Base-by-base conservation (phyloP, 1,140 invertebrate species). In the Drosophila parabipectinata region DNA sequence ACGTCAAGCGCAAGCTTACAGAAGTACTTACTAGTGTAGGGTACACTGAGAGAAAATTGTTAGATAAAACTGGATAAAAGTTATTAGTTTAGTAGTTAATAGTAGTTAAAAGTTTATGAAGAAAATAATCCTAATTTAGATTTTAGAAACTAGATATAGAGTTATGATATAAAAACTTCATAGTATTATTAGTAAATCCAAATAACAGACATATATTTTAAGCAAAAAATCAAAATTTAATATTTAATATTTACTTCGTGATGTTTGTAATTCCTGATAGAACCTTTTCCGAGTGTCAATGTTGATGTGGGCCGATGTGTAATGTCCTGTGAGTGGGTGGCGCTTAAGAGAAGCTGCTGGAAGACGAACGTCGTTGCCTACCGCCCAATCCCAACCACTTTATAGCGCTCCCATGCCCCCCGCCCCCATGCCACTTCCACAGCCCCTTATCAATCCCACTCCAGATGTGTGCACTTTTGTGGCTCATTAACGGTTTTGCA, bases 401-500 rank as follows among this genome's bases (percentile, higher is more conserved):
- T 37, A 3, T 10, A 6, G 18, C 24, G 21, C 10, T 21, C 28
- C n/a, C 48, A 15, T 15, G 4, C 24, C 18, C 51, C 8, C 15
- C 15, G 15, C 15, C 15, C 15, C 39, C 5, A 6, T 28, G 6
- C 26, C 34, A 41, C 28, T 41, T 39, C 53, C 53, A 6, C 14
- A 30, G 41, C 53, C 12, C 56, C 71, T 69, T 59, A 69, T 73
- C 75, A 64, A 71, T 64, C 59, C 45, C 34, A 72, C 64, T 55
- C 53, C 54, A 48, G 62, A 50, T 85, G 77, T 79, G 63, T 82
- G 79, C 83, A 77, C 62, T 83, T 88, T 88, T 88, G 83, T 79
- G 83, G 83, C 83, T 88, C 83, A 88, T 88, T 88, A 88, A 83
- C 72, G 83, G 83, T 68, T 87, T 34, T 72, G 75, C 76, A 67